Percentiles rank a stretch among this genome's conserved stretches.
Conservation (phyloP, 2,888 invertebrate species). For the Pristionchus exspectatus region DNA sequence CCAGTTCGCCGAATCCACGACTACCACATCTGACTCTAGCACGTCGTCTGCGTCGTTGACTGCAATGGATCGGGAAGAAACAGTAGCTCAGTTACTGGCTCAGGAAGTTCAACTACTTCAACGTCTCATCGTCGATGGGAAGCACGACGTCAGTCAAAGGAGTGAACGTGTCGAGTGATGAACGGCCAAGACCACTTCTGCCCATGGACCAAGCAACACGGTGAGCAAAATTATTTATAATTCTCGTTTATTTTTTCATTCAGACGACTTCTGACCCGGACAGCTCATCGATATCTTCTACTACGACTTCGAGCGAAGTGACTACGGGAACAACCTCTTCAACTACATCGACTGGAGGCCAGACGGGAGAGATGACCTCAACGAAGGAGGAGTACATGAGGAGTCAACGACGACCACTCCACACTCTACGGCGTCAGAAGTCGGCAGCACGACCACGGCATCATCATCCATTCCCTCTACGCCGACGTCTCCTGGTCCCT, state of each 20-base stretch:
- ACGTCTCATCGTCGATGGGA: background rate
- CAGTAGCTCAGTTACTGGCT: background rate
- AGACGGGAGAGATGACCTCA: background rate
- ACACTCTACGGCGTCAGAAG: background rate
- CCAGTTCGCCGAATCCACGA: background rate
- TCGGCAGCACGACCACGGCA: background rate
- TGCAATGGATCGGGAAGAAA: background rate
- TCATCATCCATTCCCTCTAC: background rate
- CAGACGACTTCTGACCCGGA: background rate
- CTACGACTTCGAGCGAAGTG: background rate
- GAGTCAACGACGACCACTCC: background rate
- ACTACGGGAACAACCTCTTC: background rate
- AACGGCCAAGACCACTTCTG: background rate
- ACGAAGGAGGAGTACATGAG: background rate
- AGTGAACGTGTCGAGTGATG: background rate
- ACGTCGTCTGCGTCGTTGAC: background rate
- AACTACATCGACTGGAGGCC: background rate
- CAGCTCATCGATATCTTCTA: background rate
- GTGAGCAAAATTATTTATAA: background rate
- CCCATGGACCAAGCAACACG: background rate
- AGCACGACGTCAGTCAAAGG: background rate
- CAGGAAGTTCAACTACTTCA: background rate
- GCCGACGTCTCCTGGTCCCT: background rate
- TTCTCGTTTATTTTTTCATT: background rate
- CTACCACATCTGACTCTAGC: background rate